Base-by-base conservation (phyloP, 1,140 invertebrate genomes). In the Hylaeus anthracinus region DNA sequence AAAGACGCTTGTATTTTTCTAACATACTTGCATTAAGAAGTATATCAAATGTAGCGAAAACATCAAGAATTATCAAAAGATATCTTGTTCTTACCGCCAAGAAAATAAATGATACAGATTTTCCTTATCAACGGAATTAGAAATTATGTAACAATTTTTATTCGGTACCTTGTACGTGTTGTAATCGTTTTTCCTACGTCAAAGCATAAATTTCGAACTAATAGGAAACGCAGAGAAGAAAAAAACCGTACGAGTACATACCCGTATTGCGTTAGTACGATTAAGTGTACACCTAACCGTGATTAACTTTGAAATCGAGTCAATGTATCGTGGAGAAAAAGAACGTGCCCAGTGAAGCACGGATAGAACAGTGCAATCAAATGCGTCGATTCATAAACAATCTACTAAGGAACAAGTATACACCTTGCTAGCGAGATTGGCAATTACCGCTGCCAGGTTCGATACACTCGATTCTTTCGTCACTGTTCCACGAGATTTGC, bases 281-380 rank as follows among this genome's bases (percentile, higher is more conserved):
- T 3, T 37, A 15, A 8, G 1, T 3, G 9, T n/a, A 45, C 37
- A 41, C 37, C 14, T 6, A 12, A 9, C 15, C 14, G 3, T 14
- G 55, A 58, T 58, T 9, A 64, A 74, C 60, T 55, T 67, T 51
- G 41, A 73, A 53, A 79, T 65, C 51, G 67, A 72, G 63, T 75
- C 41, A 37, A 69, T 55, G 55, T 39, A 39, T 60, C 6, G 72
- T 39, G 6, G n/a, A 9, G 37, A 61, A 83, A 74, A 64, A 60
- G 26, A 60, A 14, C 43, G 39, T 73, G 56, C 37, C 26, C 83
- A 51, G 14, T 63, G 51, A 53, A 81, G 78, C 66, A 45, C 65
- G 72, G 58, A 70, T 66, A 61, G 67, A 67, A 79, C 55, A 79
- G 73, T 75, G 64, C 69, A 72, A 61, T 61, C 63, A 73, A 79